These are phyloP conservation scores for Pinna nobilis DNA, from an alignment of 1,140 invertebrate species.

Conservation along the genomic window DNA sequence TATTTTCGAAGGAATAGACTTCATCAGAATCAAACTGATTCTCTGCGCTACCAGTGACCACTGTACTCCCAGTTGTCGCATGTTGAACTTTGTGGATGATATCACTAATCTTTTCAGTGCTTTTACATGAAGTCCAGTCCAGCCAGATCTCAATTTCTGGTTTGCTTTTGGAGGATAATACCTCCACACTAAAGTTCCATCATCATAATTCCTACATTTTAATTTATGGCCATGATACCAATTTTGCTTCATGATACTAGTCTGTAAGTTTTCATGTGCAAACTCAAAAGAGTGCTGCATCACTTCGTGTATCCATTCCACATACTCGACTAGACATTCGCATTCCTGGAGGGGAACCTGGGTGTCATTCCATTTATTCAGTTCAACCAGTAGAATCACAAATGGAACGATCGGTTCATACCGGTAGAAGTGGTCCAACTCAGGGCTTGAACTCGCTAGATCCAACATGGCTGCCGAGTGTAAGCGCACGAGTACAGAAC, in stretches of 20 bases:
- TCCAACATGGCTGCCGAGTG: too few relatives aligned
- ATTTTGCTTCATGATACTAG: slow-evolving; percentile 2
- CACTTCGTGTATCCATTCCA: slow-evolving; percentile 38
- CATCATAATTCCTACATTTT: background rate
- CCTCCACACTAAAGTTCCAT: slow-evolving; percentile 22
- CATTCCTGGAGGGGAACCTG: too few relatives aligned
- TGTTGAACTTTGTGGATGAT: slow-evolving; percentile 17
- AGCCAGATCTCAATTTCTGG: slow-evolving; percentile 18
- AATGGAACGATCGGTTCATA: too few relatives aligned
- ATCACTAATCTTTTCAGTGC: slow-evolving; percentile 4
- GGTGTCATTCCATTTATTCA: too few relatives aligned
- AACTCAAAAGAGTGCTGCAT: background rate
- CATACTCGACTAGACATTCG: slow-evolving; percentile 40
- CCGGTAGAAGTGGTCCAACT: too few relatives aligned
- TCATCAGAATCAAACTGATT: background rate
- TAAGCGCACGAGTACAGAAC: too few relatives aligned
- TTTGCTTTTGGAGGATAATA: slow-evolving; percentile 29
- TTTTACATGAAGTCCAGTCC: slow-evolving; percentile 31
- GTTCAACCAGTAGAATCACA: too few relatives aligned
- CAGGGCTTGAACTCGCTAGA: too few relatives aligned
- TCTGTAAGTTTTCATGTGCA: background rate
- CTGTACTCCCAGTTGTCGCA: background rate
- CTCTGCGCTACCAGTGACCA: background rate
- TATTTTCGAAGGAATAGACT: background rate
- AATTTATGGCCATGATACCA: background rate